Evolutionary conservation across 2,888 invertebrate genomes (phyloP).

Genomic region (Steinernema carpocapsae): DNA sequence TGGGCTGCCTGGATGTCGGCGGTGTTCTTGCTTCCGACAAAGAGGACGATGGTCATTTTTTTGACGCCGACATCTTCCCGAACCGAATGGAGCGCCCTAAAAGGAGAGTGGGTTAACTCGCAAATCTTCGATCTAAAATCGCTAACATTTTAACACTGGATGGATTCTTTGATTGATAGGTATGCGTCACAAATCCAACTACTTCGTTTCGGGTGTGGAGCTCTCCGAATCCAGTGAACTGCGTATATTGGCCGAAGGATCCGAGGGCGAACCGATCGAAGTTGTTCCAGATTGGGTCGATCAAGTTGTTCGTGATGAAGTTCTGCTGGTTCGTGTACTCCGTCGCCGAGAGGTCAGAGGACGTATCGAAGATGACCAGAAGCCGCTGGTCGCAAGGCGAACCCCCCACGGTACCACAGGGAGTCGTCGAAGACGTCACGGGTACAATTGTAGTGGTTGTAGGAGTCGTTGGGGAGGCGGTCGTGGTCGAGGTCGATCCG

Average conservation of each 20-base stretch:
- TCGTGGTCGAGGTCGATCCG: background rate
- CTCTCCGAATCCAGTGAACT: background rate
- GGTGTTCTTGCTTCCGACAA: background rate
- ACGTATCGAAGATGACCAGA: conserved; percentile 2
- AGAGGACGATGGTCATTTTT: background rate
- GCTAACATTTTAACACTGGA: background rate
- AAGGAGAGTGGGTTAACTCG: background rate
- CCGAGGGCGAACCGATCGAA: conserved; percentile 37
- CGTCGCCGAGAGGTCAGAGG: background rate
- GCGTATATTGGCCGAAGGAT: background rate
- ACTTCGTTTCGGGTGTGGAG: conserved; percentile 5
- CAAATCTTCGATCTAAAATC: background rate
- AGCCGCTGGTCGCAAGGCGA: conserved; percentile 10
- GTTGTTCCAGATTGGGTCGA: conserved; percentile 36
- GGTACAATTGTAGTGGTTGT: background rate
- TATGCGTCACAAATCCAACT: background rate
- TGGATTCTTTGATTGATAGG: background rate
- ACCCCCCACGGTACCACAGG: background rate
- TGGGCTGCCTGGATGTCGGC: background rate
- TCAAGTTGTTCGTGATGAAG: conserved; percentile 33
- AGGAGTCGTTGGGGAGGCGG: background rate
- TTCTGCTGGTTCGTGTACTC: conserved; percentile 29
- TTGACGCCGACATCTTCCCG: background rate
- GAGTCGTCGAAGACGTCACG: background rate
- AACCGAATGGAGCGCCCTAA: background rate